A percentile compares a stretch with the other conserved stretches of the same genome.
These are phyloP conservation scores for Salvelinus fontinalis DNA, from an alignment of 2,113 vertebrate species.

Conservation along the genomic window DNA sequence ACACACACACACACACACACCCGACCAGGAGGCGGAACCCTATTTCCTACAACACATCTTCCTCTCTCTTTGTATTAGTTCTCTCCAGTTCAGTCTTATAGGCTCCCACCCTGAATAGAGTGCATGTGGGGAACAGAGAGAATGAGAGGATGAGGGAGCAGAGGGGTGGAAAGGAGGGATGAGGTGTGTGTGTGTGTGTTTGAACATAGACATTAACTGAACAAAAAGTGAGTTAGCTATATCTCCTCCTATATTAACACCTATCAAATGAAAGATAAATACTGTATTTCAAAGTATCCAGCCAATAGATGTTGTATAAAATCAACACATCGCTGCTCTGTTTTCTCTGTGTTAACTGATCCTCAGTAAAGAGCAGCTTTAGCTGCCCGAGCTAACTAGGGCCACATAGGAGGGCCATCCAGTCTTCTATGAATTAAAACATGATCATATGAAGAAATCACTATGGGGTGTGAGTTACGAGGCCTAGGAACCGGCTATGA, in stretches of 20 bases:
- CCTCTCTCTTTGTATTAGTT: background rate
- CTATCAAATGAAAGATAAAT: too few relatives aligned
- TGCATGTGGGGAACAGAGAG: too few relatives aligned
- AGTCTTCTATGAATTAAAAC: background rate
- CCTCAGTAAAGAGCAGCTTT: background rate
- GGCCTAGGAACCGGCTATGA: slow-evolving; percentile 9
- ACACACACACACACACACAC: background rate
- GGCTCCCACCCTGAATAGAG: background rate
- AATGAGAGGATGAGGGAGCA: too few relatives aligned
- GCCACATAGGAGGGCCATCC: background rate
- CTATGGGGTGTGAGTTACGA: slow-evolving; percentile 1
- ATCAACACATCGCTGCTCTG: background rate
- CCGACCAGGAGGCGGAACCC: background rate
- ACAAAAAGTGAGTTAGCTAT: background rate
- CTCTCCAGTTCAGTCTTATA: background rate
- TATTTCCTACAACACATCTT: background rate
- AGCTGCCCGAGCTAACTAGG: too few relatives aligned
- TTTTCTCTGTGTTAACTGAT: background rate
- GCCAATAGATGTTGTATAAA: background rate
- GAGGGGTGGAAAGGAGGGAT: too few relatives aligned
- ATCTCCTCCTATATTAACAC: too few relatives aligned
- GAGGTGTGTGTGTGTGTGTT: too few relatives aligned
- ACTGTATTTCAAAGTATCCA: background rate
- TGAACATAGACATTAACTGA: background rate
- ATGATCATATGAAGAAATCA: background rate